Percentiles rank a stretch among this genome's conserved stretches.
phyloP scores from a whole-genome alignment of 2,888 invertebrate species.

The Deilephila porcellus region DNA sequence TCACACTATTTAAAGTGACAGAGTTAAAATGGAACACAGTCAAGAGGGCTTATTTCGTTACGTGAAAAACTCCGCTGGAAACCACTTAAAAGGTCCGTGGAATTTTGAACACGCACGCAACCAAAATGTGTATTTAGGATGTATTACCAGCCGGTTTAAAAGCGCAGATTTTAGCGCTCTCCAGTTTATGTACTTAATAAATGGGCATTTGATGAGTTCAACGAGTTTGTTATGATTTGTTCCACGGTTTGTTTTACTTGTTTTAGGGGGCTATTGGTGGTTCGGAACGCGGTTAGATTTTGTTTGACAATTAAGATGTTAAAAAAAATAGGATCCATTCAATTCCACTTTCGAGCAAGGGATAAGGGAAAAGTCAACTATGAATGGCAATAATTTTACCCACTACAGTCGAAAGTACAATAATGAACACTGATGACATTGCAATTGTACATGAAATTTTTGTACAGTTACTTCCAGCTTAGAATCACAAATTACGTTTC shows the following conservation, averaged over 20 bases:
- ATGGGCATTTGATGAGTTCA: slow-evolving; percentile 10
- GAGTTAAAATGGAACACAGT: slow-evolving; percentile 37
- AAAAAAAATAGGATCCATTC: no score
- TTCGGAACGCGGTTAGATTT: no score
- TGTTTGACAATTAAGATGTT: no score
- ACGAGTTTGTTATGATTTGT: slow-evolving; percentile 3
- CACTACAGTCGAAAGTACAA: no score
- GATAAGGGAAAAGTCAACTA: no score
- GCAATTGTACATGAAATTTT: no score
- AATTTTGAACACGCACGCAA: slow-evolving; percentile 43
- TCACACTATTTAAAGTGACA: slow-evolving; percentile 36
- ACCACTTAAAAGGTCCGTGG: slow-evolving; percentile 47
- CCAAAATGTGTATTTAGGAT: slow-evolving; percentile 45
- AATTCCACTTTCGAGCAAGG: no score
- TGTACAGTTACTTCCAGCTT: no score
- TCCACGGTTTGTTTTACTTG: not conserved
- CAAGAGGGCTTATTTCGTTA: slow-evolving; percentile 41
- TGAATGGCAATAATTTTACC: no score
- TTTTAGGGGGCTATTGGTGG: no score
- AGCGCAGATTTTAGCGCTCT: slow-evolving; percentile 32
- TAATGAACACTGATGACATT: no score
- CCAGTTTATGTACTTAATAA: not conserved
- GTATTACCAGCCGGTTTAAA: slow-evolving; percentile 31
- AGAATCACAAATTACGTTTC: no score
- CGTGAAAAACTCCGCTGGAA: slow-evolving; percentile 46